Conservation (phyloP, 2,888 invertebrate genomes). For the Ryuthela nishihirai region DNA sequence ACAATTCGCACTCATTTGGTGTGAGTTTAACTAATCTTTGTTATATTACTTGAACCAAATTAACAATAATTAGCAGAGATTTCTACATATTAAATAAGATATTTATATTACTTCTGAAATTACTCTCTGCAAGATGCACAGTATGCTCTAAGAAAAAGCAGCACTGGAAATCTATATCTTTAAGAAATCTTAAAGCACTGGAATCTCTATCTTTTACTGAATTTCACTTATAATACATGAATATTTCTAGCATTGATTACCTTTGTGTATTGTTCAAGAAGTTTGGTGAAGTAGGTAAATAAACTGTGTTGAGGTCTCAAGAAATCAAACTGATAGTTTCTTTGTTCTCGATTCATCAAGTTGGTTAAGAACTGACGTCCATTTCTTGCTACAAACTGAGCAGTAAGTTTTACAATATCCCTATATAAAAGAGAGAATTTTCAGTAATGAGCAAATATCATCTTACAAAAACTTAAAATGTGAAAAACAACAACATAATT, state of each 20-base stretch:
- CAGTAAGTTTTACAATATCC: constrained; percentile 95
- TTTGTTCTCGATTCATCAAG: constrained; percentile 95
- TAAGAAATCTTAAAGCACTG: background rate
- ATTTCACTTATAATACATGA: constrained; percentile 10
- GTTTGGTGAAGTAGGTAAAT: constrained; percentile 96
- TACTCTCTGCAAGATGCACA: too few relatives aligned
- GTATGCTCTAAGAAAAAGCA: background rate
- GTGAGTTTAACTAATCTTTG: too few relatives aligned
- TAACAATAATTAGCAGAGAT: too few relatives aligned
- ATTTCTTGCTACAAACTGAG: constrained; percentile 97
- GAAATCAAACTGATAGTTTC: constrained; percentile 99
- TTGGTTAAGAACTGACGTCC: constrained; percentile 97
- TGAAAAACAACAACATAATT: background rate
- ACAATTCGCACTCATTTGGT: too few relatives aligned
- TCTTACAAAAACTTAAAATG: background rate
- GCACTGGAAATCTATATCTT: background rate
- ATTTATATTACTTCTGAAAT: too few relatives aligned
- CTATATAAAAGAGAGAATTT: constrained; percentile 52
- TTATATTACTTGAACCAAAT: too few relatives aligned
- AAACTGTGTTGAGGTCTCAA: constrained; percentile 95
- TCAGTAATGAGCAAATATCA: background rate
- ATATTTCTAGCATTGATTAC: constrained; percentile 53
- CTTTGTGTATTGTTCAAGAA: constrained; percentile 98
- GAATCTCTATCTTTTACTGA: constrained; percentile 2
- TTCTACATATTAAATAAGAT: too few relatives aligned